A percentile compares a stretch with the other conserved stretches of the same genome.
Conservation (phyloP, 2,113 vertebrate genomes). For the Nicator chloris region DNA sequence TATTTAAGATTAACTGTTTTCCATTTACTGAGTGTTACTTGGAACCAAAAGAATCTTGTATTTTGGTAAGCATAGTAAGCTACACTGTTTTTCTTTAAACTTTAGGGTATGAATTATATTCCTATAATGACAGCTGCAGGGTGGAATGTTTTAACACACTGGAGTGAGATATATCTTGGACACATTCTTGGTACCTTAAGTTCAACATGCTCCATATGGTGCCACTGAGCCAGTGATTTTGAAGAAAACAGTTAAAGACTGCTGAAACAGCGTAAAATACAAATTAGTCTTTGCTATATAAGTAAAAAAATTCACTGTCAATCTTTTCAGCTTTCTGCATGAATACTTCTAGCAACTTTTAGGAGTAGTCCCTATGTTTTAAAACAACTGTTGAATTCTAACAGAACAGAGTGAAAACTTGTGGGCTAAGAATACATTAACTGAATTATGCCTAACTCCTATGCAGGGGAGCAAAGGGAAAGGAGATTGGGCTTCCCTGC, state of each 20-base stretch:
- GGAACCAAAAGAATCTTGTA: conserved; percentile 40
- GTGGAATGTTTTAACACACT: conserved; percentile 75
- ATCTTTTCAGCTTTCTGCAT: conserved; percentile 48
- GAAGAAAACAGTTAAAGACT: conserved; percentile 68
- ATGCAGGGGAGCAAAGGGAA: neutral
- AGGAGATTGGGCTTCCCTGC: neutral
- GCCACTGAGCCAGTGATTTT: conserved; percentile 70
- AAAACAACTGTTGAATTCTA: conserved; percentile 38
- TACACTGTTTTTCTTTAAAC: conserved; percentile 70
- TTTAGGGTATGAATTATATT: conserved; percentile 69
- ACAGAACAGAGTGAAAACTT: neutral
- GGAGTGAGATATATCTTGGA: conserved; percentile 72
- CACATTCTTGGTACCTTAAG: conserved; percentile 72
- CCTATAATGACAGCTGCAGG: conserved; percentile 73
- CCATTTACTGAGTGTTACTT: conserved; percentile 53
- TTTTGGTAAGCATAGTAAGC: conserved; percentile 63
- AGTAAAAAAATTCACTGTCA: conserved; percentile 55
- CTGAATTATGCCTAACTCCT: neutral
- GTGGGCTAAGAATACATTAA: neutral
- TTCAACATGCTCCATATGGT: conserved; percentile 73
- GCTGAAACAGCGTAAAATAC: conserved; percentile 69
- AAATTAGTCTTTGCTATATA: conserved; percentile 60
- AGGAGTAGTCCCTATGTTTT: conserved; percentile 7
- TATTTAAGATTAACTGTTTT: conserved; percentile 39
- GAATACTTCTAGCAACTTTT: conserved; percentile 48